A percentile compares a stretch with the other conserved stretches of the same genome.
Conservation (phyloP, 2,888 invertebrate species). For the Tetragonisca angustula region DNA sequence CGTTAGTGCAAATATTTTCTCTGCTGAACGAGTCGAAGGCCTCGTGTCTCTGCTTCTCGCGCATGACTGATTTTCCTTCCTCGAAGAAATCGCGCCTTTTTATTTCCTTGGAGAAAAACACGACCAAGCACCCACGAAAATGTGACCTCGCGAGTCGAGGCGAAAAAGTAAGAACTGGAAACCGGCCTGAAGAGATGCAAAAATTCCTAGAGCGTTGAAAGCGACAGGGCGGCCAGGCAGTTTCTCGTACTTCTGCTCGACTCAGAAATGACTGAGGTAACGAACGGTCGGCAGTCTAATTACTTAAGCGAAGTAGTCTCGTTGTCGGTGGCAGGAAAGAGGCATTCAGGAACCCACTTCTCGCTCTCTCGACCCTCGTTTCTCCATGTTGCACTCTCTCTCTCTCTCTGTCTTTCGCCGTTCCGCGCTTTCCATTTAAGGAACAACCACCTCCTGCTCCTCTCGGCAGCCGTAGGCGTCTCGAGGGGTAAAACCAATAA, state of each 20-base stretch:
- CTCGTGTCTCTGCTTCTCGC: too few relatives aligned
- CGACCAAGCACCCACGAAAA: too few relatives aligned
- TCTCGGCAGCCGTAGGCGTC: constrained; percentile 40
- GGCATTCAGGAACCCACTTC: constrained; percentile 60
- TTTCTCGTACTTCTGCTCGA: constrained; percentile 65
- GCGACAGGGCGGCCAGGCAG: constrained; percentile 38
- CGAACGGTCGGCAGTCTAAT: constrained; percentile 81
- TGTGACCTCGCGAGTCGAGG: too few relatives aligned
- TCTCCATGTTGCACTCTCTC: constrained; percentile 3
- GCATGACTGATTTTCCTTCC: too few relatives aligned
- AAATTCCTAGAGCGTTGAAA: background rate
- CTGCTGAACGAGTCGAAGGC: too few relatives aligned
- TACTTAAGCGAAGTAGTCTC: constrained; percentile 81
- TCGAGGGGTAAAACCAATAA: constrained; percentile 82
- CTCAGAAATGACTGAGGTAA: constrained; percentile 77
- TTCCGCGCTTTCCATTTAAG: constrained; percentile 64
- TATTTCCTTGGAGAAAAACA: too few relatives aligned
- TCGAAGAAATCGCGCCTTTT: too few relatives aligned
- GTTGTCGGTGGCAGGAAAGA: constrained; percentile 69
- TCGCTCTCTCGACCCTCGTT: constrained; percentile 46
- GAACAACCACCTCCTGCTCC: constrained; percentile 41
- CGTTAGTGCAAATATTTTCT: background rate
- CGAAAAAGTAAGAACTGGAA: background rate
- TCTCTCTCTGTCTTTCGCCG: constrained; percentile 23
- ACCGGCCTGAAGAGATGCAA: background rate